phyloP scores from a whole-genome alignment of 1,140 invertebrate species.

The Drosophila elegans region DNA sequence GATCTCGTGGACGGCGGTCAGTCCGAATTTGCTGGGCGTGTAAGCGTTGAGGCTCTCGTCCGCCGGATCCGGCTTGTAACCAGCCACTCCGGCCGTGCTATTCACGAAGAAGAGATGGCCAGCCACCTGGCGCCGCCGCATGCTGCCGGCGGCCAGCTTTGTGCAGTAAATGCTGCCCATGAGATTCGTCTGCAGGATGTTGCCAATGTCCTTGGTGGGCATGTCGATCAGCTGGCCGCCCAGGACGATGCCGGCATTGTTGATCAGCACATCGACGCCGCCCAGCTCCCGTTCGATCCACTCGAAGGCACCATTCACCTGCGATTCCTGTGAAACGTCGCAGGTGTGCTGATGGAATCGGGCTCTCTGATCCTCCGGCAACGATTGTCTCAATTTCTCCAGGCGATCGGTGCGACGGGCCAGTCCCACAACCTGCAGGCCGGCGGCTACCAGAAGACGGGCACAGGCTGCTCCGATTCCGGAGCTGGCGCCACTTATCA shows the following conservation, averaged over 20 bases:
- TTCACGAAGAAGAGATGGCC: constrained; percentile 91
- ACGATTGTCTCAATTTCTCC: constrained; percentile 61
- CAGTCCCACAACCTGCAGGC: constrained; percentile 86
- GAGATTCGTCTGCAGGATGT: constrained; percentile 89
- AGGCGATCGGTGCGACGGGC: constrained; percentile 74
- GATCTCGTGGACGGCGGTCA: constrained; percentile 88
- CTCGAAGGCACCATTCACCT: constrained; percentile 88
- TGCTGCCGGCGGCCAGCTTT: constrained; percentile 88
- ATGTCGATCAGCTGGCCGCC: constrained; percentile 79
- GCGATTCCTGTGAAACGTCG: constrained; percentile 88
- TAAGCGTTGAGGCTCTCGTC: constrained; percentile 86
- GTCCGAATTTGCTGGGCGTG: constrained; percentile 88
- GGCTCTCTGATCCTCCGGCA: constrained; percentile 55
- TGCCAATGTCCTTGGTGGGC: constrained; percentile 83
- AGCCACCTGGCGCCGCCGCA: constrained; percentile 87
- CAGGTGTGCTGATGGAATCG: constrained; percentile 86
- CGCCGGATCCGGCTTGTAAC: constrained; percentile 75
- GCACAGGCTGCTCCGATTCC: constrained; percentile 87
- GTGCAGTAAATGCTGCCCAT: constrained; percentile 89
- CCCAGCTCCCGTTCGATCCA: constrained; percentile 88
- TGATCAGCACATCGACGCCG: constrained; percentile 90
- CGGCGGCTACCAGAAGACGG: constrained; percentile 85
- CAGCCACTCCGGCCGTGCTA: constrained; percentile 86
- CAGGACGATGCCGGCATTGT: constrained; percentile 89
- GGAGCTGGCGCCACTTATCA: constrained; percentile 88